Evolutionary conservation across 2,113 vertebrate species (phyloP).

Genomic region (Ciconia stormi): DNA sequence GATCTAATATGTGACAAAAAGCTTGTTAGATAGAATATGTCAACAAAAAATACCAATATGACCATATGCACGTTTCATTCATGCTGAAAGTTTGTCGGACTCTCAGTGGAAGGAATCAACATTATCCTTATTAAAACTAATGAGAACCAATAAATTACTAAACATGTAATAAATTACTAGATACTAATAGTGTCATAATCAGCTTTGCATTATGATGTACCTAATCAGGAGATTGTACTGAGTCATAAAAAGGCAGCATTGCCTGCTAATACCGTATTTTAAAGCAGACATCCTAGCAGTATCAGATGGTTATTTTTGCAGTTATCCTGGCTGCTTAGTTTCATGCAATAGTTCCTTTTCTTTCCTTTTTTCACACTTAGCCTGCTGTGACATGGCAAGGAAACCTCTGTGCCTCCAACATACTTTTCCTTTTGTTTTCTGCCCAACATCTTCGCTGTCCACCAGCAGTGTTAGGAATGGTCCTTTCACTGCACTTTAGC

Average conservation of each 20-base stretch:
- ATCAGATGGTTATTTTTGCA: background rate
- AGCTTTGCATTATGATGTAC: background rate
- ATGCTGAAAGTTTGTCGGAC: background rate
- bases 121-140: background rate
- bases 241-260: background rate
- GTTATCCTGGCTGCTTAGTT: background rate
- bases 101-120: background rate
- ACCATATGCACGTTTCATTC: background rate
- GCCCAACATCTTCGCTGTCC: background rate
- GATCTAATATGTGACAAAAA: background rate
- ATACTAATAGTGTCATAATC: background rate
- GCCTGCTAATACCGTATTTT: background rate
- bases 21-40: background rate
- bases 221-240: background rate
- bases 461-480: background rate
- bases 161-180: background rate
- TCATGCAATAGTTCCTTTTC: background rate
- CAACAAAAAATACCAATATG: background rate
- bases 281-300: background rate
- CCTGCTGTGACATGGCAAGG: background rate
- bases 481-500: background rate
- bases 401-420: background rate
- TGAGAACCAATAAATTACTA: background rate
- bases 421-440: background rate
- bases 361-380: background rate